Percentiles rank a stretch among this genome's conserved stretches.
phyloP scores from a whole-genome alignment of 2,113 vertebrate species.

The Myotis brandtii region DNA sequence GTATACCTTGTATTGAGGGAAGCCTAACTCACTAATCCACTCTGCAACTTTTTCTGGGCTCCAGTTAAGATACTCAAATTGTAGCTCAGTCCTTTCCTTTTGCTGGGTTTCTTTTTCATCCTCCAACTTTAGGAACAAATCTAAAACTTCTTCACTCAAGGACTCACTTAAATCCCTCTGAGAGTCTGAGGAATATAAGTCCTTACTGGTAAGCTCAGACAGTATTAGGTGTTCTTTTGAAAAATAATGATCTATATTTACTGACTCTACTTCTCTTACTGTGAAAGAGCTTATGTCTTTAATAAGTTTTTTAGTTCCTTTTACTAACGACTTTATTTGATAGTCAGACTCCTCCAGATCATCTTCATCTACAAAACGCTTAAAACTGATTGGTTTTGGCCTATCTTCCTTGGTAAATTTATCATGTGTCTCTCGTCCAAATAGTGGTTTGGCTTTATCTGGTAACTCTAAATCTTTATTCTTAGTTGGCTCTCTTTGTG shows the following conservation, averaged over 20 bases:
- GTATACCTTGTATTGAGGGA: constrained; percentile 87
- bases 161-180: background rate
- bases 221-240: background rate
- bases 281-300: background rate
- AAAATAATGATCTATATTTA: background rate
- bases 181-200: background rate
- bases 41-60: constrained; percentile 82
- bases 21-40: constrained; percentile 85
- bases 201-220: background rate
- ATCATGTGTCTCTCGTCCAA: background rate
- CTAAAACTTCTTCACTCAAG: background rate
- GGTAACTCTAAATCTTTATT: constrained; percentile 69
- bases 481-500: background rate
- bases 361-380: background rate
- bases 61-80: constrained; percentile 79
- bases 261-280: background rate
- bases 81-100: background rate
- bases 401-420: background rate
- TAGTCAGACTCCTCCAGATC: background rate
- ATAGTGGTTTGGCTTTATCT: background rate
- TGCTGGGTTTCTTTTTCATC: background rate
- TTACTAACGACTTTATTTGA: background rate
- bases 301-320: background rate
- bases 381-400: background rate
- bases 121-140: background rate